Evolutionary conservation across 2,113 vertebrate species (phyloP), one percentile per base, ranked within the genome.

Genomic region (Sakesphorus luctuosus): DNA sequence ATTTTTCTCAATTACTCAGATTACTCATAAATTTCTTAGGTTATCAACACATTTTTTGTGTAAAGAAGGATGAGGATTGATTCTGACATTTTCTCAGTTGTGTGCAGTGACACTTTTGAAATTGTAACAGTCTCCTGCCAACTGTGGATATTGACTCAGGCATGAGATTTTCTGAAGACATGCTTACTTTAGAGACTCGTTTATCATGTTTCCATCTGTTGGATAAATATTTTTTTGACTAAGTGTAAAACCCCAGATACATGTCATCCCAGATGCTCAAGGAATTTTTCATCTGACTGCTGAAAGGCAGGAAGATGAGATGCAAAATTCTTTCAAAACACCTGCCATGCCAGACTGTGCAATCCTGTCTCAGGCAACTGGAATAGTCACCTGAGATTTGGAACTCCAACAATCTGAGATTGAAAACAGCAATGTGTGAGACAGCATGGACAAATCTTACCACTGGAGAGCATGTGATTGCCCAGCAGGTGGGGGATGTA

Each of bases 181-280:
- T 71, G 55, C 78, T 96, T 94, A 74, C 91, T 96, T 93, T 71
- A 96, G 84, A 66, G 84, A 87, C 69, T 75, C 59, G 35, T 86
- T 95, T 94, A 75, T 93, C 85, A 77, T 85, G 82, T 96, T 96
- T 94, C 93, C 93, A 95, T 95, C 89, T 94, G 84, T 94, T 94
- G 87, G 93, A 69, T 95, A 96, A 96, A 96, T 89, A 89, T 91
- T 84, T 95, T 95, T 93, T 94, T 81, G 55, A 50, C 67, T 85
- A 95, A 91, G 72, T 94, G 59, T 93, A 92, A 96, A 96, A n/a
- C 44, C 72, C 65, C 59, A 67, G 88, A 86, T 93, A 77, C 24
- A 43, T 78, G 28, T 80, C 61, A 86, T 71, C 81, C 38, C 68
- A 90, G 56, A 92, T 86, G 61, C 93, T 93, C 63, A 53, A 81